These are phyloP conservation scores for Pheosia gnoma DNA, from an alignment of 2,888 invertebrate genomes.

Conservation along the genomic window DNA sequence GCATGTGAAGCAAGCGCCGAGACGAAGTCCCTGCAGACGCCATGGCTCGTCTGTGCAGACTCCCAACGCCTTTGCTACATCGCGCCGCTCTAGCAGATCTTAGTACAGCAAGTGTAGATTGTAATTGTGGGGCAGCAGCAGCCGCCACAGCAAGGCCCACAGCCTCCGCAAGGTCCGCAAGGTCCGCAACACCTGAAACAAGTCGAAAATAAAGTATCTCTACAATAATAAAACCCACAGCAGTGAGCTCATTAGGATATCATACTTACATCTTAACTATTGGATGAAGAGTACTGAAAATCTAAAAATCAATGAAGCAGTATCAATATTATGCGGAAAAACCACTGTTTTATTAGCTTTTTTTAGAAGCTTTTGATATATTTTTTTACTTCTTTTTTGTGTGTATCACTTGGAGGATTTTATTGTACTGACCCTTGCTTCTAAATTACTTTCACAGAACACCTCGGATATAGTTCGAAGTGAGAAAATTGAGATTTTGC, in stretches of 20 bases:
- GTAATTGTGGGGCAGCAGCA: conserved; percentile 69
- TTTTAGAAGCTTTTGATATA: conserved; percentile 26
- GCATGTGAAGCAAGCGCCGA: conserved; percentile 5
- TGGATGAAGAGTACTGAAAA: conserved; percentile 29
- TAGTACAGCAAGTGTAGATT: conserved; percentile 76
- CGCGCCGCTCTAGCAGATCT: conserved; percentile 62
- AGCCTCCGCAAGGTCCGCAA: conserved; percentile 50
- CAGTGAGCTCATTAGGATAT: not conserved
- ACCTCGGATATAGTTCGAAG: conserved; percentile 48
- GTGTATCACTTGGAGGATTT: conserved; percentile 55
- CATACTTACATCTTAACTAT: conserved; percentile 51
- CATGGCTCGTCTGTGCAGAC: conserved; percentile 30
- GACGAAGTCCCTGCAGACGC: conserved; percentile 31
- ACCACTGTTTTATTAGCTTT: conserved; percentile 10
- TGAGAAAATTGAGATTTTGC: conserved; percentile 21
- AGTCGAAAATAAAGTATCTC: not conserved
- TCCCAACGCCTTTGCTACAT: conserved; percentile 16
- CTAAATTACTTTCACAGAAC: conserved; percentile 43
- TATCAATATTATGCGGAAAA: conserved; percentile 22
- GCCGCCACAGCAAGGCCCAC: conserved; percentile 47
- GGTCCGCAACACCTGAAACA: conserved; percentile 63
- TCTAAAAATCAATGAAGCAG: not conserved
- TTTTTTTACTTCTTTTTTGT: conserved; percentile 56
- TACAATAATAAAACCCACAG: too few relatives aligned
- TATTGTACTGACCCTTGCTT: conserved; percentile 50